phyloP scores from a whole-genome alignment of 2,113 vertebrate species.

The Oryctolagus cuniculus region DNA sequence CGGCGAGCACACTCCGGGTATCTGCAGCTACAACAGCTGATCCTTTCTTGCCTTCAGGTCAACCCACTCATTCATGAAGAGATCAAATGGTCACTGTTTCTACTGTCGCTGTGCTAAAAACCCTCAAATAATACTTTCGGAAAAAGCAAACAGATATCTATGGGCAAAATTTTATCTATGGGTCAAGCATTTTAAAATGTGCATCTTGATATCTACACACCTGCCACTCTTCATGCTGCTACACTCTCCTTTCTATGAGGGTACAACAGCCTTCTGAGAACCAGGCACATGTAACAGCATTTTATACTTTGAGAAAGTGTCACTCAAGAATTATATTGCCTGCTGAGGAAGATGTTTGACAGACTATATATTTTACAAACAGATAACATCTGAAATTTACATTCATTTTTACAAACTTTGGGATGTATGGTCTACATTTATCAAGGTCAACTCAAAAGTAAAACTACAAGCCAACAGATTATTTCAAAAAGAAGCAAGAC shows the following conservation, averaged over 20 bases:
- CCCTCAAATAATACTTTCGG: slow-evolving; percentile 5
- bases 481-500: slow-evolving; percentile 47
- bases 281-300: neutral
- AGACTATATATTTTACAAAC: neutral
- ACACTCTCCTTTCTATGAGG: neutral
- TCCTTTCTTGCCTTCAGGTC: neutral
- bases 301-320: neutral
- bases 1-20: neutral
- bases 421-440: neutral
- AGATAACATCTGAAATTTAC: neutral
- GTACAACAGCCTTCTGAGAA: neutral
- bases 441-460: slow-evolving; percentile 61
- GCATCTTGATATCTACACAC: neutral
- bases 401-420: slow-evolving; percentile 23
- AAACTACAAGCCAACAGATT: neutral
- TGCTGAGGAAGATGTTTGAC: neutral
- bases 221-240: neutral
- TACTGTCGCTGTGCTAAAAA: neutral
- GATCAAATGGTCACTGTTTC: neutral
- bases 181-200: neutral
- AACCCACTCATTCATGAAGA: neutral
- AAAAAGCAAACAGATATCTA: neutral
- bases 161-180: neutral
- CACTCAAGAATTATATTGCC: neutral
- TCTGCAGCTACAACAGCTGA: neutral